Evolutionary conservation across 2,888 invertebrate genomes (phyloP).

Genomic region (Aspidiotus rigidus): DNA sequence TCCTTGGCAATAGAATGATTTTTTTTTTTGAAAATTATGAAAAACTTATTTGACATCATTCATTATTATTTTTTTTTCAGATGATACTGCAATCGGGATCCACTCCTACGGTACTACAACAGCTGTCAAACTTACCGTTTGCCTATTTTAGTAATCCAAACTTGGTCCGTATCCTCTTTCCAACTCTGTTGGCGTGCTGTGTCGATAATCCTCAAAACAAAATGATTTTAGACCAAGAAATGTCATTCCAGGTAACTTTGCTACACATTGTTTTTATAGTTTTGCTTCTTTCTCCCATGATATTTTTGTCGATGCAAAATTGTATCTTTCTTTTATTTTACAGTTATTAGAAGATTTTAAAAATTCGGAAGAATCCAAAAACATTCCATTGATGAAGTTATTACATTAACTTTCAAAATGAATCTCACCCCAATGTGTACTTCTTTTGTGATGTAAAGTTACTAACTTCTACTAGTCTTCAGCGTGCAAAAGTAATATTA

Average conservation of each 20-base stretch:
- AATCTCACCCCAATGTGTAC: not conserved
- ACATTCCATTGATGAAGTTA: constrained; percentile 46
- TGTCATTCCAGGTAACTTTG: constrained; percentile 50
- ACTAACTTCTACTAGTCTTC: constrained; percentile 25
- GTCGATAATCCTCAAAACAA: constrained; percentile 58
- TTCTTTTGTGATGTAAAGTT: constrained; percentile 3
- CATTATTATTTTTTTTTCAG: constrained; percentile 46
- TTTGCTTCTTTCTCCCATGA: not conserved
- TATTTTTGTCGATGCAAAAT: not conserved
- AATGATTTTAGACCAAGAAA: constrained; percentile 65
- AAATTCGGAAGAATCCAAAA: constrained; percentile 48
- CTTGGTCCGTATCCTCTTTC: constrained; percentile 63
- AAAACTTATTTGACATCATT: not conserved
- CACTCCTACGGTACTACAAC: constrained; percentile 70
- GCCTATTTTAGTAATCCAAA: constrained; percentile 71
- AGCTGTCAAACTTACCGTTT: constrained; percentile 71
- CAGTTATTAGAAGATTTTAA: constrained; percentile 53
- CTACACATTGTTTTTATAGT: not conserved
- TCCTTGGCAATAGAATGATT: too few species aligned
- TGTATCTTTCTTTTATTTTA: constrained; percentile 38
- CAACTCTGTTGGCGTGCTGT: constrained; percentile 66
- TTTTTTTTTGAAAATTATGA: too few species aligned
- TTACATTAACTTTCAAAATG: not conserved
- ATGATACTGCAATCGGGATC: constrained; percentile 63
- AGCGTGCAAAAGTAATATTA: not conserved